Evolutionary conservation across 2,797 vertebrate genomes (phyloP), one percentile per base, ranked within the genome.

Genomic region (Alcedo quadribrachys): DNA sequence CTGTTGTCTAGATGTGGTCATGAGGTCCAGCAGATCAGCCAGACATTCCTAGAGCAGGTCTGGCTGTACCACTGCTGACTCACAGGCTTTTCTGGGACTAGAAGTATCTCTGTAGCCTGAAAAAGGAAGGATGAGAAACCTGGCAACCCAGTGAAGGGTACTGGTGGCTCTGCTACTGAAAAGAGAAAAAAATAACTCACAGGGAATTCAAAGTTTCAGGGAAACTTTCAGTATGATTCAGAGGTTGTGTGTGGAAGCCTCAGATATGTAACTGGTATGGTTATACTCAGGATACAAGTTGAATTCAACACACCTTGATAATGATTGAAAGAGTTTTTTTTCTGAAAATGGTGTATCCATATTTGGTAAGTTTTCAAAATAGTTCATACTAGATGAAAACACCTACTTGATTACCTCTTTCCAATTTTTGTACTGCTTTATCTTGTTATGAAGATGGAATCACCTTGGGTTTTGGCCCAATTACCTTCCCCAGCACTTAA

Each of bases 11-110:
- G 12, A n/a, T n/a, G 54, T 21, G 18, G 11, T 20, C 28, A 7
- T 8, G 32, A 73, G 3, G 8, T 51, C n/a, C 24, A 33, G 40
- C 0, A 1, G 32, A 7, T 87, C 27, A 61, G n/a, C 15, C 5
- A 60, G 45, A 40, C 3, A 20, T 15, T 8, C 6, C 28, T 7
- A 7, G 37, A 58, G 27, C 18, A 32, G 8, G 12, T 68, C 42
- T 9, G 2, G 11, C 16, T 75, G 8, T 43, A 25, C 11, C n/a
- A 14, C 25, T 35, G n/a, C 7, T 42, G 18, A 40, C 40, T 22
- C 33, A 63, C 6, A 16, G 40, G 19, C 16, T 62, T 54, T 78
- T 33, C 57, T 73, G 35, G 3, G 19, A 6, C 4, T 68, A 11
- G 19, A 24, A 78, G 0, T 18, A 58, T 45, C 16, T 57, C 15